Base-by-base conservation (phyloP, 2,888 invertebrate species). In the Pollenia angustigena region DNA sequence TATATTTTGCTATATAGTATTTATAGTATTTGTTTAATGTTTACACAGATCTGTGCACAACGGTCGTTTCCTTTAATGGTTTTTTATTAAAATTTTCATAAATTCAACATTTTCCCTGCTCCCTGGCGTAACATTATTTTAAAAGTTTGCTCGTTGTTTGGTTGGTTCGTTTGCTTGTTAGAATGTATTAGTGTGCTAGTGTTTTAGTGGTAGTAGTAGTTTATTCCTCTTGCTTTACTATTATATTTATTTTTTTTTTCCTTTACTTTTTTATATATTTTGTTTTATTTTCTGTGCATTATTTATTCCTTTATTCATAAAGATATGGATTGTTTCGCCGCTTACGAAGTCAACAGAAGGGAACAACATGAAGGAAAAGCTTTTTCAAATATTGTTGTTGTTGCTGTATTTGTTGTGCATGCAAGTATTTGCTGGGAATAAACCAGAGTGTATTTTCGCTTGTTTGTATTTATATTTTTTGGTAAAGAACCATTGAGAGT, bases 11-110 rank as follows among this genome's bases (percentile, higher is more conserved):
- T 46, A 44, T 44, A 46, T 64, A 64, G 32, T 32, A 32, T 64
- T 44, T 44, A 6, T 64, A 44, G 23, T 56, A 68, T 56, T 54
- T 48, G 48, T 44, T 60, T 18, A 44, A 44, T 6, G 7, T 18
- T 10, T 18, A 54, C 12, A n/a, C 12, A 18, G 11, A 58, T 4
- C 4, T 44, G 60, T 54, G 76, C 60, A 66, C 69, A 84, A 48
- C 50, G 68, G 81, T 79, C 76, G 87, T 81, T 87, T 81, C 44
- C 68, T 84, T 78, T 81, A 87, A 87, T 84, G 81, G 81, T 64
- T 81, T 85, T 87, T 87, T 74, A 74, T 81, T 78, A 87, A 86
- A 78, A 87, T 78, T 81, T 87, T 78, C 80, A 87, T 81, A 87
- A 84, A 81, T 87, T 87, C 69, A 68, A 74, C 76, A 79, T 78